Conservation (phyloP, 2,888 invertebrate species). For the Mythimna impura region DNA sequence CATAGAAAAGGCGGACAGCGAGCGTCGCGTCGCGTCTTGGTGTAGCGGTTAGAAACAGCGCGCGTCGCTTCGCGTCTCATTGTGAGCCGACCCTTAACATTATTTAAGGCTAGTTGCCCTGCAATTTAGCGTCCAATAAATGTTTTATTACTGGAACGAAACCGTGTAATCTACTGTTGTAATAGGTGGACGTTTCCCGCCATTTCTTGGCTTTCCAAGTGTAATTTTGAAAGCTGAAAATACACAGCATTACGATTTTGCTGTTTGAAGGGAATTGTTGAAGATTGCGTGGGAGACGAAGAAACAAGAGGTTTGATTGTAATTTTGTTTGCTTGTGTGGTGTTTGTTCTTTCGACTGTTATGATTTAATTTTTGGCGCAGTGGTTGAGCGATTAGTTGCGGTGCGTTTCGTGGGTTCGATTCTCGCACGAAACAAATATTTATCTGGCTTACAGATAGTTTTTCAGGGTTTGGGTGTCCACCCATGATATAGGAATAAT, state of each 20-base stretch:
- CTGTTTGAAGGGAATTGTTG: constrained; percentile 12
- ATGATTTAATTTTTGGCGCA: too few species aligned
- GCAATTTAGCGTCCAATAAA: constrained; percentile 28
- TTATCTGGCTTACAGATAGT: too few species aligned
- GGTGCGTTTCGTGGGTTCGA: too few species aligned
- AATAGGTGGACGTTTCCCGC: constrained; percentile 20
- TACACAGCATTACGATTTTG: constrained; percentile 14
- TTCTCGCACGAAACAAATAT: too few species aligned
- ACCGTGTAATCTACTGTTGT: constrained; percentile 27
- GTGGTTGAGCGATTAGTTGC: too few species aligned
- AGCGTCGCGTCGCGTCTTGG: background rate
- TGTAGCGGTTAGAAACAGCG: too few species aligned
- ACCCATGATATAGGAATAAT: too few species aligned
- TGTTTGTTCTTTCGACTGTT: background rate
- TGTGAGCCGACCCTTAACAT: background rate
- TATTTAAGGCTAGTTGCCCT: constrained; percentile 5
- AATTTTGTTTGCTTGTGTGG: constrained; percentile 7
- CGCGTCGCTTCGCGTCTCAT: background rate
- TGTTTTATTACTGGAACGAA: constrained; percentile 22
- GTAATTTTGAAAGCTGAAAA: constrained; percentile 34
- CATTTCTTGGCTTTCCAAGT: constrained; percentile 24
- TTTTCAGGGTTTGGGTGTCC: too few species aligned
- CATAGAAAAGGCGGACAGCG: background rate
- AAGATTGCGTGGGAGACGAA: constrained; percentile 1
- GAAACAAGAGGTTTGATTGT: constrained; percentile 17